These are phyloP conservation scores for Danio kyathit DNA, from an alignment of 2,797 vertebrate genomes.

Conservation along the genomic window DNA sequence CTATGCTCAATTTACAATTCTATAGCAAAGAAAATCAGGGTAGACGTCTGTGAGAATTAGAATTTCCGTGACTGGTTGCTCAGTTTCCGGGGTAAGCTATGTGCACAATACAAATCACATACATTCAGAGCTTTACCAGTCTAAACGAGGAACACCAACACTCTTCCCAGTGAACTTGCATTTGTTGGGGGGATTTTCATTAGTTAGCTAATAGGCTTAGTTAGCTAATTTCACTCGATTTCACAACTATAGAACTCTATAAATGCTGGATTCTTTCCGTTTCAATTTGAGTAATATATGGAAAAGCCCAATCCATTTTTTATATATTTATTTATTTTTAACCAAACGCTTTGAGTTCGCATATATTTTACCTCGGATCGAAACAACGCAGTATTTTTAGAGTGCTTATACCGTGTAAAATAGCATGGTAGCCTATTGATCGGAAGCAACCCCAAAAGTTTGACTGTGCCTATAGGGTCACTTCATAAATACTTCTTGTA, in stretches of 20 bases:
- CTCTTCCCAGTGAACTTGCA: not conserved
- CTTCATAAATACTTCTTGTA: not conserved
- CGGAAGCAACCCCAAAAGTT: not conserved
- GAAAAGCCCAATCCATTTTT: too few species aligned
- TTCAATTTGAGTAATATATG: too few species aligned
- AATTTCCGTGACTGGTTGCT: constrained; percentile 68
- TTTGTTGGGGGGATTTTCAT: not conserved
- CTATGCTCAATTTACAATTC: constrained; percentile 88
- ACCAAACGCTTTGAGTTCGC: too few species aligned
- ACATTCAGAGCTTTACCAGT: constrained; percentile 35
- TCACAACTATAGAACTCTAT: not conserved
- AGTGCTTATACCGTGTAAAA: too few species aligned
- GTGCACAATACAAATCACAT: constrained; percentile 46
- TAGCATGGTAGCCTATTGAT: not conserved
- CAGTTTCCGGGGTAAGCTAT: constrained; percentile 56
- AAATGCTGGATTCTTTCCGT: too few species aligned
- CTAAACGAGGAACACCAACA: constrained; percentile 23
- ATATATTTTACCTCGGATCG: too few species aligned
- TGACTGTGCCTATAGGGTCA: not conserved
- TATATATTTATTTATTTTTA: too few species aligned
- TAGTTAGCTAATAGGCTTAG: not conserved
- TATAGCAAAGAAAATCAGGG: constrained; percentile 84
- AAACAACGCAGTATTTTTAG: too few species aligned
- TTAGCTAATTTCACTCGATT: not conserved
- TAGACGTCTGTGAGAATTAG: constrained; percentile 78